These are phyloP conservation scores for Chloromyia formosa DNA, from an alignment of 2,888 invertebrate genomes.

Conservation along the genomic window DNA sequence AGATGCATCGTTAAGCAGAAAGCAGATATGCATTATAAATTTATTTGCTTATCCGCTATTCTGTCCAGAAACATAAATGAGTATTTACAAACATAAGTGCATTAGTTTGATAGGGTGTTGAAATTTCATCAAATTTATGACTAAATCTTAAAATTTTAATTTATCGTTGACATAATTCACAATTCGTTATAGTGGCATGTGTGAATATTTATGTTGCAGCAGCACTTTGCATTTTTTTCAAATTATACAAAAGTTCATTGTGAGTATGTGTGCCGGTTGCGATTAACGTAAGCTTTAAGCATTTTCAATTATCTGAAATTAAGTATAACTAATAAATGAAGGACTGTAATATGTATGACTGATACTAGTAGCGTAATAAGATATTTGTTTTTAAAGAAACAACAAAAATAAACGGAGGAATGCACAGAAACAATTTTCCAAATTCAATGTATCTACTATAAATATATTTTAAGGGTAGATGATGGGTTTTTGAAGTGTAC, in stretches of 20 bases:
- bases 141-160: constrained; percentile 1
- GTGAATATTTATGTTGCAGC: not conserved
- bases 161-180: constrained; percentile 19
- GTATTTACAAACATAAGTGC: constrained; percentile 6
- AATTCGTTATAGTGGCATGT: constrained; percentile 9
- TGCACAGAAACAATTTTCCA: too few species aligned
- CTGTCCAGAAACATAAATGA: not conserved
- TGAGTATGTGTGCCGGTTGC: not conserved
- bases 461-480: too few species aligned
- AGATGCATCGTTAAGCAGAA: too few species aligned
- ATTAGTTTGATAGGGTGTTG: constrained; percentile 19
- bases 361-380: too few species aligned
- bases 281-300: not conserved
- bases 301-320: not conserved
- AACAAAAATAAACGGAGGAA: too few species aligned
- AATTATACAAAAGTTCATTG: too few species aligned
- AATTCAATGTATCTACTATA: too few species aligned
- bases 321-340: not conserved
- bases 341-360: too few species aligned
- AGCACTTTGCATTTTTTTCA: not conserved
- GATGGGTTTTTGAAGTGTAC: too few species aligned
- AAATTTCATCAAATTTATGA: constrained; percentile 33
- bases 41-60: too few species aligned
- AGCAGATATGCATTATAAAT: too few species aligned
- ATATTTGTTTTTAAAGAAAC: too few species aligned